These are phyloP conservation scores for Narcine bancroftii DNA, from an alignment of 2,113 vertebrate genomes.

Conservation along the genomic window DNA sequence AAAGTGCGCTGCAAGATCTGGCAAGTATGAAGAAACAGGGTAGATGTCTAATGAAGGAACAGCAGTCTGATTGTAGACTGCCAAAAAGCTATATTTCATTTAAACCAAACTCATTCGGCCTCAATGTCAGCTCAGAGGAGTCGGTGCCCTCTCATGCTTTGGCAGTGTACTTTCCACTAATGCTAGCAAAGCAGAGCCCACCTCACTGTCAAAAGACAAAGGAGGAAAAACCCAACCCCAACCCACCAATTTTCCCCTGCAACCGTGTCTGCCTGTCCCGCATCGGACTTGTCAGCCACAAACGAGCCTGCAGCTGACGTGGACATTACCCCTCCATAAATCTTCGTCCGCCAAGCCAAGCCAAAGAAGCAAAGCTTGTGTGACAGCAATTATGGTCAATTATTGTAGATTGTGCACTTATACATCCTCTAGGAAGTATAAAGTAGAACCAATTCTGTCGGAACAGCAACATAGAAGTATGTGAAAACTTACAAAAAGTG, in stretches of 20 bases:
- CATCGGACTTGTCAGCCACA: no score
- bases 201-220: no score
- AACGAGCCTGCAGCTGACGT: no score
- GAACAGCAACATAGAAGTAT: neutral
- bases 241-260: no score
- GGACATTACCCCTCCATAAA: no score
- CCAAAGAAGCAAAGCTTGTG: no score
- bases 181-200: no score
- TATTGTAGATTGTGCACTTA: neutral
- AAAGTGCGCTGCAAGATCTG: slow-evolving; percentile 7
- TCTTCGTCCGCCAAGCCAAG: no score
- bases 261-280: no score
- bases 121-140: neutral
- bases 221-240: no score
- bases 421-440: neutral
- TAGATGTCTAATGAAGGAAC: neutral
- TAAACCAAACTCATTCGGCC: neutral
- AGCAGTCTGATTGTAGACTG: slow-evolving; percentile 19
- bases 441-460: neutral
- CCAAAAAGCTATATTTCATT: neutral
- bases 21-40: slow-evolving; percentile 1
- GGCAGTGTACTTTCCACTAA: neutral
- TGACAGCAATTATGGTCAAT: neutral
- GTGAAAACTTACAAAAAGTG: neutral
- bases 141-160: neutral